Evolutionary conservation across 2,113 vertebrate genomes (phyloP), one percentile per base, ranked within the genome.

Genomic region (Pachyramphus minor): DNA sequence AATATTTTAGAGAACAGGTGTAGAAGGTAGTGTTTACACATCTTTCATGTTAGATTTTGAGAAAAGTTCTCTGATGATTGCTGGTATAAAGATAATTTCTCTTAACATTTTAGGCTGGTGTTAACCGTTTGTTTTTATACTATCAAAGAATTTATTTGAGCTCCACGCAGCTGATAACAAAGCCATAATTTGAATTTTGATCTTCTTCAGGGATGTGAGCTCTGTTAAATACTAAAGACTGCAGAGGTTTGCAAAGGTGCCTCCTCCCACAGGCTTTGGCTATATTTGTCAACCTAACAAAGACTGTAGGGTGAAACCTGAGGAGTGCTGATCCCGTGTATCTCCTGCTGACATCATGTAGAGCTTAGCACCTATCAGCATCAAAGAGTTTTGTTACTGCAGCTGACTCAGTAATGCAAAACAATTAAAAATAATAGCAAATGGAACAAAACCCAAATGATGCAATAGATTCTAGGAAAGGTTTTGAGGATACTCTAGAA

Each of bases 351-450:
- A 91, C 90, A 90, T 84, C 93, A 90, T 59, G 52, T 64, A 47
- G 63, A 94, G 81, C 76, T 95, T 91, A 93, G 39, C 85, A 86
- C 72, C 74, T 47, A 27, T 41, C 37, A 80, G 12, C 73, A 79
- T 79, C 63, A 41, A 93, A 93, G 64, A 10, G 33, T 11, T 91
- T 88, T 95, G 25, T 64, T 84, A 39, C 80, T 73, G 69, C 86
- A 89, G 41, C 80, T 91, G 94, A 75, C 89, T 56, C 16, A 50
- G 4, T 58, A 89, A 67, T 62, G 30, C 33, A 74, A 83, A 91
- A 58, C 20, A 85, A 90, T 90, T 92, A 31, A 90, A 95, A 93
- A 94, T 84, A 90, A 77, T 71, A 74, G 11, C 79, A 88, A 73
- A 60, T 56, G 59, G 53, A 87, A 74, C 67, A 92, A 86, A 74